Conservation (phyloP, 1,140 invertebrate genomes). For the Fragariocoptes setiger region DNA sequence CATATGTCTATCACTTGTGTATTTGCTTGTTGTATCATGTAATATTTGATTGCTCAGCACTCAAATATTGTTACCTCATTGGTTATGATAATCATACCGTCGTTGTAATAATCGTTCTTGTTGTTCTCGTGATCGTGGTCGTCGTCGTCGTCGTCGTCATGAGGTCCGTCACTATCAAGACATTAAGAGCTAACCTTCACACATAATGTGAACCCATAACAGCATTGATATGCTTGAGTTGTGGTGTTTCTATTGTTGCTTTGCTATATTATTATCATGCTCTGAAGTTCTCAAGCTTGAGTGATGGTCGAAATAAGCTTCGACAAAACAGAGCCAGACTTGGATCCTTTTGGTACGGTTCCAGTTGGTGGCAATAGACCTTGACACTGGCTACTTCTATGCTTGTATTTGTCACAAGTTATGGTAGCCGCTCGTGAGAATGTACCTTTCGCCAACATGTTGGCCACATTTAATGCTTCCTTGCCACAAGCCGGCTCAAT, state of each 20-base stretch:
- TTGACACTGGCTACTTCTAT: neutral
- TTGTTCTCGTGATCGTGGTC: neutral
- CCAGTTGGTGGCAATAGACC: neutral
- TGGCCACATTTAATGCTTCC: neutral
- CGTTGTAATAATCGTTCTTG: neutral
- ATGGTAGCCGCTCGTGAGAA: slow-evolving; percentile 1
- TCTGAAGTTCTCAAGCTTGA: neutral
- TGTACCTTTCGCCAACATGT: slow-evolving; percentile 1
- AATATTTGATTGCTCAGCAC: no score
- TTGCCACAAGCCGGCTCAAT: slow-evolving; percentile 4
- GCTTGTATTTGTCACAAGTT: slow-evolving; percentile 2
- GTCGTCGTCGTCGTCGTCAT: neutral
- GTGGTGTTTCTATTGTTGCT: no score
- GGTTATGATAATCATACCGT: no score
- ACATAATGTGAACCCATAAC: no score
- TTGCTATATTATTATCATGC: no score
- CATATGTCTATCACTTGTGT: no score
- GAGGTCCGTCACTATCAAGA: neutral
- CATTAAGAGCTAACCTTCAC: no score
- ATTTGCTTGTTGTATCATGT: no score
- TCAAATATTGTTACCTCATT: no score
- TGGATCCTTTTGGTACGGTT: neutral
- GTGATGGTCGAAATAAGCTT: neutral
- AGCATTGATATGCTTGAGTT: no score
- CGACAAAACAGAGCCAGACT: neutral